A percentile compares a stretch with the other conserved stretches of the same genome.
Conservation (phyloP, 2,888 invertebrate genomes). For the Anagyrus pseudococci region DNA sequence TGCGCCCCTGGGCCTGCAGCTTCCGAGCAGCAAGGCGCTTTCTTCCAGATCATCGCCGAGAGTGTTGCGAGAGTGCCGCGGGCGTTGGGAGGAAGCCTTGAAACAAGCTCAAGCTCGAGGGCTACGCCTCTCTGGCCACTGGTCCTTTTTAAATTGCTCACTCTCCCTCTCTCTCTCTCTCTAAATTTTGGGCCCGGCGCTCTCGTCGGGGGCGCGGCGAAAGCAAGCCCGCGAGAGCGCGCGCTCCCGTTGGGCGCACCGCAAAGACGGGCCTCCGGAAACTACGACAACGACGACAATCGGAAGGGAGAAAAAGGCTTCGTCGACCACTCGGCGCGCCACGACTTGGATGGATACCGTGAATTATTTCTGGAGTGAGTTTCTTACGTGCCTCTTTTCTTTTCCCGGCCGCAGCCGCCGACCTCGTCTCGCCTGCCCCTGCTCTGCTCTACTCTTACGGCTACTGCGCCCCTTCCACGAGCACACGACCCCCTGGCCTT, state of each 20-base stretch:
- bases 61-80: background rate
- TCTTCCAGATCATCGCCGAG: too few species aligned
- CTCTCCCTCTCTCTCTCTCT: background rate
- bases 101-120: background rate
- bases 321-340: conserved; percentile 34
- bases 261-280: background rate
- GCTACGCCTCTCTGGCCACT: background rate
- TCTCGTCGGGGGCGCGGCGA: background rate
- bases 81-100: too few species aligned
- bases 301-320: conserved; percentile 5
- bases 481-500: too few species aligned
- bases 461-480: too few species aligned
- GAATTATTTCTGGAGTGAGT: conserved; percentile 62
- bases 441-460: too few species aligned
- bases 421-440: background rate
- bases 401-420: background rate
- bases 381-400: conserved; percentile 11
- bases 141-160: background rate
- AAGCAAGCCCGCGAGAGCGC: background rate
- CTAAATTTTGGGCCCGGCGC: background rate
- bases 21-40: too few species aligned
- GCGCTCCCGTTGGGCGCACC: background rate
- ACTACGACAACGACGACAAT: too few species aligned
- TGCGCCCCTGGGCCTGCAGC: too few species aligned
- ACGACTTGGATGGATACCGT: conserved; percentile 61